Evolutionary conservation across 1,140 invertebrate genomes (phyloP).

Genomic region (Neotoxoptera formosana): DNA sequence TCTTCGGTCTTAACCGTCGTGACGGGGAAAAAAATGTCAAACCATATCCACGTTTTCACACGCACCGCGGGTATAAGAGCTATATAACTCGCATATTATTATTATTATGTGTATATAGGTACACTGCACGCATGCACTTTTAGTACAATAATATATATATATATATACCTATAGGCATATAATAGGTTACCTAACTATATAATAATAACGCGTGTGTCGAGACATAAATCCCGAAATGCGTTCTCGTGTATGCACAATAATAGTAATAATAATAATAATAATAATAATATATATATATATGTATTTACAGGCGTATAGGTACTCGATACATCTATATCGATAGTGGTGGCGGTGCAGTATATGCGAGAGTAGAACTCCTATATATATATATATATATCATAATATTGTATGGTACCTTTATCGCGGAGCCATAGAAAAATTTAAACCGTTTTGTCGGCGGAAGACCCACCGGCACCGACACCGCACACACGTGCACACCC

Average conservation of each 20-base stretch:
- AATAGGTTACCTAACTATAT: not conserved
- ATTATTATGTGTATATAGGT: no score
- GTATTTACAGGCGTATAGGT: not conserved
- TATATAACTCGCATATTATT: not conserved
- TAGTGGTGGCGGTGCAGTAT: not conserved
- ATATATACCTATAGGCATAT: not conserved
- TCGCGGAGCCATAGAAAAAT: conserved; percentile 1
- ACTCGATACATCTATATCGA: not conserved
- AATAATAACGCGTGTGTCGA: not conserved
- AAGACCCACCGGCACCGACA: conserved; percentile 20
- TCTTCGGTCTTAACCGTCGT: not conserved
- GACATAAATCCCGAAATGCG: not conserved
- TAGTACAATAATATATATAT: no score
- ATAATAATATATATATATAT: not conserved
- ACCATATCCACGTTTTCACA: conserved; percentile 33
- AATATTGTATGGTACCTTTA: not conserved
- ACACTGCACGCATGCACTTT: not conserved
- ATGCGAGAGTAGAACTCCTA: not conserved
- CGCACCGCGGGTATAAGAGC: conserved; percentile 10
- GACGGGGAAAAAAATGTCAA: conserved; percentile 17
- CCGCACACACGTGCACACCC: not conserved
- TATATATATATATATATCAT: not conserved
- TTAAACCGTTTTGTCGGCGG: conserved; percentile 14
- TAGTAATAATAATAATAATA: no score
- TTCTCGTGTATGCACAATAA: not conserved